Evolutionary conservation across 2,797 vertebrate genomes (phyloP), one percentile per base, ranked within the genome.

Genomic region (Fringilla coelebs): DNA sequence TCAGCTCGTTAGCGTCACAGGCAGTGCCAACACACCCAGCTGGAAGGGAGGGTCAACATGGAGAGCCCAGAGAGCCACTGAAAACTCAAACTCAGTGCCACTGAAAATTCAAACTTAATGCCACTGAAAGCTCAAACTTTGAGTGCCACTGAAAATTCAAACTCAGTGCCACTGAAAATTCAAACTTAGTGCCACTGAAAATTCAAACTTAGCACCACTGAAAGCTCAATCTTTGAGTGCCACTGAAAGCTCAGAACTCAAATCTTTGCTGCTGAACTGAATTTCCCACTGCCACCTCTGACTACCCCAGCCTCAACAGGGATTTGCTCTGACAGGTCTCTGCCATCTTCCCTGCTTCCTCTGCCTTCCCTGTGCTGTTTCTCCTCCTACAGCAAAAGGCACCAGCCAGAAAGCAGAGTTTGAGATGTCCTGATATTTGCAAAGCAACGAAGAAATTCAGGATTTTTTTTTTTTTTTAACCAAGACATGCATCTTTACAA

Each of bases 1-100:
- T 43, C 34, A 48, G 9, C 17, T 16, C 0, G 24, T 80, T 4
- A 87, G 3, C 16, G 22, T 10, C 24, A 24, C 0, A 12, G 3
- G 13, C 63, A 3, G 0, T 1, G n/a, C 1, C 36, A 80, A 26
- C 29, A 26, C 4, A 3, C 2, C 10, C 72, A 41, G 15, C 62
- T 57, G 74, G 13, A 72, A 24, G 10, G 38, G 71, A 46, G 29
- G 65, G 36, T 34, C 62, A 29, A n/a, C 58, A n/a, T 2, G 17
- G 54, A 88, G 28, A 61, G 74, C 62, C 82, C 71, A 52, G 24
- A 26, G 25, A 15, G 48, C 48, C 48, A 49, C 48, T 49, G 46
- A 14, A 48, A 48, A 48, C 46, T 14, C 46, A 24, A 43, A 21
- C 48, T 28, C 28, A 45, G 61, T 4, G n/a, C 29, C 79, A 32